Evolutionary conservation across 2,113 vertebrate species (phyloP), one percentile per base, ranked within the genome.

Genomic region (Silurus glanis): DNA sequence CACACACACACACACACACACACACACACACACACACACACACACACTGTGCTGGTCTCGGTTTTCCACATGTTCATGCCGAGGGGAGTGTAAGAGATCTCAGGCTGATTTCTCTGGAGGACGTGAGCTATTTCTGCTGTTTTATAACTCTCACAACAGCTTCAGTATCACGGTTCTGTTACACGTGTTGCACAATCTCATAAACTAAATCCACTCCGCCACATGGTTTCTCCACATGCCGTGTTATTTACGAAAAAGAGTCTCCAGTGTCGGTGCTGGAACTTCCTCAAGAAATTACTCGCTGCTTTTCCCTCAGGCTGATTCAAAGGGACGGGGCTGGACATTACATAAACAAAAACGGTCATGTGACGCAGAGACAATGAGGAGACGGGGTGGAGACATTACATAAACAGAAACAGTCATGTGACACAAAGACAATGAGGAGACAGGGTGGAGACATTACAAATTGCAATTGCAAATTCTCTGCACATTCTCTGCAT

Each of bases 11-110:
- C 58, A 61, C 58, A 61, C 58, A 61, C 58, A 61, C 58, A n/a
- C n/a, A 67, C 23, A 67, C 64, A 67, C 64, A 8, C 9, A 72
- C 58, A 21, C 45, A 85, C 75, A 85, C 83, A 85, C 14, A 16
- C 49, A 66, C 83, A 75, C 59, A 19, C 4, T 5, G 16, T 9
- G 5, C 67, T 25, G 21, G 14, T 17, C 85, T 82, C 56, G 0
- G 64, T 58, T 85, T 85, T 67, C 59, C 14, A 59, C 45, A 6
- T n/a, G 80, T 59, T 82, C 80, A 64, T 82, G 45, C 10, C 2
- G 45, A 49, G 58, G 62, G 80, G 21, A 64, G 80, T 82, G 59
- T 64, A 81, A 62, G 19, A 45, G 58, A 81, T 81, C 59, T 3
- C 80, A 2, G 12, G 16, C 37, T 47, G 80, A 64, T 64, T 7